A percentile compares a stretch with the other conserved stretches of the same genome.
phyloP scores from a whole-genome alignment of 2,113 vertebrate genomes.

The Melanerpes aurifrons region DNA sequence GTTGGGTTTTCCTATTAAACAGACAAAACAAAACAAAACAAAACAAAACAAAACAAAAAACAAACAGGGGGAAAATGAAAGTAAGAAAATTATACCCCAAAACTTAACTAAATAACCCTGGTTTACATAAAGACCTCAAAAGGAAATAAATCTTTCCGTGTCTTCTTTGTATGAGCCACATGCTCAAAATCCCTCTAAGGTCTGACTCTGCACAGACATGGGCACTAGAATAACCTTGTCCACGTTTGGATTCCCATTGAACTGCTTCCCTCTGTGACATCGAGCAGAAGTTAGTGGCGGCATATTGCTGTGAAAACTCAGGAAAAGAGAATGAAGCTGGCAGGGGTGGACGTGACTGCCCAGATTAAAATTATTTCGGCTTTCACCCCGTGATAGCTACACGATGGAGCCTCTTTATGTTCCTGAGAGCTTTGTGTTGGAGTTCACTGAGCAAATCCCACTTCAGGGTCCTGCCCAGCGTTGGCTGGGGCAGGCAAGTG shows the following conservation, averaged over 20 bases:
- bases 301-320: background rate
- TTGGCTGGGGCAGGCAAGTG: background rate
- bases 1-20: background rate
- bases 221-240: background rate
- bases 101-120: background rate
- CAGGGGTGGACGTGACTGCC: too few relatives aligned
- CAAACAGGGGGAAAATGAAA: background rate
- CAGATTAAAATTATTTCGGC: background rate
- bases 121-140: background rate
- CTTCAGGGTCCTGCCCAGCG: too few relatives aligned
- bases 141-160: background rate
- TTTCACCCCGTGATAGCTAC: rapidly evolving
- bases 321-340: background rate
- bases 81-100: background rate
- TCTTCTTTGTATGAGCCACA: background rate
- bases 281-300: background rate
- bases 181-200: background rate
- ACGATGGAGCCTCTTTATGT: background rate
- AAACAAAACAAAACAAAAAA: too few relatives aligned
- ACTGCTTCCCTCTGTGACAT: background rate
- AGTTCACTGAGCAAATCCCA: background rate
- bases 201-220: background rate
- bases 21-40: too few relatives aligned
- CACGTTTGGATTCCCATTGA: background rate
- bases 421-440: background rate